A percentile compares a stretch with the other conserved stretches of the same genome.
Conservation (phyloP, 64 coral and sea anemone species). For the Pachyseris speciosa region DNA sequence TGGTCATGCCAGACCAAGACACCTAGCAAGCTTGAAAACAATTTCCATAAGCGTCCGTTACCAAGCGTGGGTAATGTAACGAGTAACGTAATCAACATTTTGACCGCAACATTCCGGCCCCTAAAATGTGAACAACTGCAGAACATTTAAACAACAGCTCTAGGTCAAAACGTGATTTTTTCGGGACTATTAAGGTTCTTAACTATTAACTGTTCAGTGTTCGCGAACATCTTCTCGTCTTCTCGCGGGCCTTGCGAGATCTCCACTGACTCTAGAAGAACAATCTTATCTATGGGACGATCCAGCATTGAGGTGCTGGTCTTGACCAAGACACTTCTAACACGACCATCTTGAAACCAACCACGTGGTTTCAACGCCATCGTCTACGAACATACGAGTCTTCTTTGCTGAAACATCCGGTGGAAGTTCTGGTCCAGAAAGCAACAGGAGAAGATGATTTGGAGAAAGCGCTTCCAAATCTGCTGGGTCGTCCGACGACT, state of each 20-base stretch:
- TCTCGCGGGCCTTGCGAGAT: not conserved
- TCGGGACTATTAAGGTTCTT: too few relatives aligned
- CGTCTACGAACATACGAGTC: not conserved
- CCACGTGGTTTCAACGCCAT: slow-evolving; percentile 27
- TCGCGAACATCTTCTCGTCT: not conserved
- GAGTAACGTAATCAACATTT: too few relatives aligned
- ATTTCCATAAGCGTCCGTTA: too few relatives aligned
- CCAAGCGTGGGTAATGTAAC: too few relatives aligned
- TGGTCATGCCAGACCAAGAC: too few relatives aligned
- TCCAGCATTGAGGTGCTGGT: not conserved
- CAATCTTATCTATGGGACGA: slow-evolving; percentile 28
- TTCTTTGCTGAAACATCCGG: slow-evolving; percentile 16
- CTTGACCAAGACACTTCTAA: slow-evolving; percentile 16
- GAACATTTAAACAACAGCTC: too few relatives aligned
- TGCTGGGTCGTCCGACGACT: slow-evolving; percentile 27
- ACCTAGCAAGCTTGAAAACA: too few relatives aligned
- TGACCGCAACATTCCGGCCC: too few relatives aligned
- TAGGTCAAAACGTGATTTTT: too few relatives aligned
- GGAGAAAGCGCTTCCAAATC: slow-evolving; percentile 19
- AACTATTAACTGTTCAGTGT: not conserved
- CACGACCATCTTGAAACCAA: not conserved
- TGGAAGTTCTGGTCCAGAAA: not conserved
- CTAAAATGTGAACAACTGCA: too few relatives aligned
- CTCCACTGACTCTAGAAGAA: not conserved
- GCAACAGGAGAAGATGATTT: slow-evolving; percentile 20